phyloP scores from a whole-genome alignment of 2,113 vertebrate species.

The Cyanistes caeruleus region DNA sequence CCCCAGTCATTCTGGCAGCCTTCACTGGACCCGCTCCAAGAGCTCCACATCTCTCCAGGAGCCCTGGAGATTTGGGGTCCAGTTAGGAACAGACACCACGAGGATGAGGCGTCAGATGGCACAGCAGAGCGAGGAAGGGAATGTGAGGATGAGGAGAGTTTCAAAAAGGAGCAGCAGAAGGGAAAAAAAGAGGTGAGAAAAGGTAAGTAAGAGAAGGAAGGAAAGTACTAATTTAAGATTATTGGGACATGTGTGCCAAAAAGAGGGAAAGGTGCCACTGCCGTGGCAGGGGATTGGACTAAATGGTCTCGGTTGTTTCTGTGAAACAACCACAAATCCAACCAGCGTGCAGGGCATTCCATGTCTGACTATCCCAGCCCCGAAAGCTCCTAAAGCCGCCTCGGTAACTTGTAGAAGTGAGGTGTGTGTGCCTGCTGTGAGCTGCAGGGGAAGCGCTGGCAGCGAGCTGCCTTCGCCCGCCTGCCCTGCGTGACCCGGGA shows the following conservation, averaged over 20 bases:
- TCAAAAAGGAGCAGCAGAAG: not conserved
- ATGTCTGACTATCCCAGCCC: not conserved
- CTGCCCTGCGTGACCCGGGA: too few species aligned
- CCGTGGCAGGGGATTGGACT: not conserved
- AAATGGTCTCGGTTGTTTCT: not conserved
- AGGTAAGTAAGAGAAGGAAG: not conserved
- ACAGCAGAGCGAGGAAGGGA: accelerated
- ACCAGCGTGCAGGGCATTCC: not conserved
- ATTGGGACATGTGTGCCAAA: not conserved
- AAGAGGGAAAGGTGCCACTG: not conserved
- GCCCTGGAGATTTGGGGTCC: not conserved
- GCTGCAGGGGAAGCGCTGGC: not conserved
- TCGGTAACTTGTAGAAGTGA: too few species aligned
- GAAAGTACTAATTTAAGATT: not conserved
- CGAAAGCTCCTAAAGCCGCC: accelerated
- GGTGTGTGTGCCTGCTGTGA: not conserved
- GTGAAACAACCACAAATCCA: not conserved
- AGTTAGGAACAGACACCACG: accelerated
- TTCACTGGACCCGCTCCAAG: not conserved
- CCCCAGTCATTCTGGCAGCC: not conserved
- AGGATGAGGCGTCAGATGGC: not conserved
- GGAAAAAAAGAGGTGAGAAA: not conserved
- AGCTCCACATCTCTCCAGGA: not conserved
- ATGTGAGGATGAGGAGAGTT: too few species aligned
- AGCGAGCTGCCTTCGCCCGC: not conserved